Base-by-base conservation (phyloP, 2,797 vertebrate species). In the Anisognathus igniventris region DNA sequence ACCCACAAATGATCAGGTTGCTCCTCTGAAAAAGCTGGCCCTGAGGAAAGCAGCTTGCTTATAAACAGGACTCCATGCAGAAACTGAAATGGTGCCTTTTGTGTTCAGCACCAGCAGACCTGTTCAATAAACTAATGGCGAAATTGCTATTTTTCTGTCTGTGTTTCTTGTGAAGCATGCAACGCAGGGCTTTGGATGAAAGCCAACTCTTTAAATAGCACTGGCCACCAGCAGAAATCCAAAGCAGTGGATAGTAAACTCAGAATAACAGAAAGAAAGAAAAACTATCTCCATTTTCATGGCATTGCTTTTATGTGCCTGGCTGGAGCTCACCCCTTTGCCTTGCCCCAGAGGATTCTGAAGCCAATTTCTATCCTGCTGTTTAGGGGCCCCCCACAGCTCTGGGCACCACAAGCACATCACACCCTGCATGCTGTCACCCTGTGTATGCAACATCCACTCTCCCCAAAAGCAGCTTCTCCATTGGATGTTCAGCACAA, bases 171-270 rank as follows among this genome's bases (percentile, higher is more conserved):
- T 16, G 45, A 89, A 89, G 57, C 22, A 19, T 25, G 42, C 9
- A 23, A 87, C n/a, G 15, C 45, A 0, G 0, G 37, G 57, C 27
- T 71, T 66, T 57, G 84, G 71, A 35, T 42, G 67, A 87, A 87
- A 79, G 74, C 74, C 67, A 85, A 23, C 30, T 42, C 74, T 90
- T 89, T 85, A 78, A 88, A 92, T 68, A 88, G 78, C 67, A 25
- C 37, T 48, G 40, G 47, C 71, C 1, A 1, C 30, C 40, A 35
- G 56, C 31, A 94, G 81, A 89, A 85, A 94, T 60, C 67, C 64
- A 79, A 71, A 89, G 35, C 42, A 76, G 42, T 25, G 44, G 50
- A 73, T 77, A 79, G 81, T 39, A 48, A 84, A 62, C 21, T 57
- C 54, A 65, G 54, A 79, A 70, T 71, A 87, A 85, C 7, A 66